Base-by-base conservation (phyloP, 2,113 vertebrate species). In the Mormoops blainvillei region DNA sequence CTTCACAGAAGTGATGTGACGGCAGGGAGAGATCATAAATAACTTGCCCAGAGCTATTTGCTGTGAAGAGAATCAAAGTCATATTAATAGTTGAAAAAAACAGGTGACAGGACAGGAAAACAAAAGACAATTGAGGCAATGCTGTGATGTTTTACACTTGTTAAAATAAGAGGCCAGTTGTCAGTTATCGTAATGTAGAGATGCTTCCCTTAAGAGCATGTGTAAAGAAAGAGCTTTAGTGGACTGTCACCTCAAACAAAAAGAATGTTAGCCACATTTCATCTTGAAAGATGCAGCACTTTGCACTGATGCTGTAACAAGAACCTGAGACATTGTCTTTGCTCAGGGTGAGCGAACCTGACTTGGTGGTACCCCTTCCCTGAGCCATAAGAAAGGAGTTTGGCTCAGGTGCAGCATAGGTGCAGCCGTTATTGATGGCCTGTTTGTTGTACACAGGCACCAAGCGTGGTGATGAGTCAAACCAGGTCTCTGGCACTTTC, bases 141-240 rank as follows among this genome's bases (percentile, higher is more conserved):
- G 19, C 56, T 86, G 56, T 92, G 56, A 70, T 90, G 76, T n/a
- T 92, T 54, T 92, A 52, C 93, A 89, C 80, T 94, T 95, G 58
- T 94, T 95, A 71, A 92, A 61, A 82, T 63, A 87, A 93, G 56
- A 94, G 71, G 38, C 68, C 89, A n/a, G 4, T 70, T 86, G 89
- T 97, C 82, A 78, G 56, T 88, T 3, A 36, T 19, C 38, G 1
- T 36, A 71, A 78, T 12, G 68, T 43, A 63, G 52, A 95, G 71
- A 68, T 0, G 9, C 50, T 78, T 87, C 26, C 45, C 52, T 45
- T 58, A 43, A 36, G 20, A 61, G 70, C 70, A 56, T 2, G 2
- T 36, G 63, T 56, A 38, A n/a, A n/a, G n/a, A n/a, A n/a, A 61
- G 58, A 28, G 58, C 58, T 61, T 61, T 89, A 54, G 92, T 89